phyloP scores from a whole-genome alignment of 2,888 invertebrate genomes.

The Zygaena filipendulae region DNA sequence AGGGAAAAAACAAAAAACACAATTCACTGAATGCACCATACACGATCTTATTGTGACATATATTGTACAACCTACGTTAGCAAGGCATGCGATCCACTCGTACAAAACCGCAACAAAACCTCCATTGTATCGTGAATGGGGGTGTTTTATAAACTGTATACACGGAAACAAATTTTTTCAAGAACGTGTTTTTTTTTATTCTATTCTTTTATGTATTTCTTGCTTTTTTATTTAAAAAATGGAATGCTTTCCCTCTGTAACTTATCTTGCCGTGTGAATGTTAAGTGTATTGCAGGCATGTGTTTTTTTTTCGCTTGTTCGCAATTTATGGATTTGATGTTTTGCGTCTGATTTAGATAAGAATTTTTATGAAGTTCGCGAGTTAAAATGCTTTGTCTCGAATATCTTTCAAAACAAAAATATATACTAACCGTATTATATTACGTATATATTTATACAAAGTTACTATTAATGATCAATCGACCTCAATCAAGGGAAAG shows the following conservation, averaged over 20 bases:
- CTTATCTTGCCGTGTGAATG: constrained; percentile 49
- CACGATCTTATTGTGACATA: constrained; percentile 39
- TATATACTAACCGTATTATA: too few relatives aligned
- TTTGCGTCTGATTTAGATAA: too few relatives aligned
- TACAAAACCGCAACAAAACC: constrained; percentile 44
- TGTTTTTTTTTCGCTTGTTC: too few relatives aligned
- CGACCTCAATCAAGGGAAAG: too few relatives aligned
- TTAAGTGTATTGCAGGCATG: constrained; percentile 50
- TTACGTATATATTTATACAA: too few relatives aligned
- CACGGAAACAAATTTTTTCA: constrained; percentile 57
- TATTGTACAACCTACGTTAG: too few relatives aligned
- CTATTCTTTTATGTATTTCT: too few relatives aligned
- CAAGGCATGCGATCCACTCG: constrained; percentile 35
- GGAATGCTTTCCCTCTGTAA: constrained; percentile 37
- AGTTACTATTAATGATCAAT: too few relatives aligned
- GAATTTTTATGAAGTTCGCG: too few relatives aligned
- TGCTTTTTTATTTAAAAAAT: constrained; percentile 29
- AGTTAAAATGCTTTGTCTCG: too few relatives aligned
- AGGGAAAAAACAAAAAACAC: constrained; percentile 52
- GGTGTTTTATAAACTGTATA: constrained; percentile 52
- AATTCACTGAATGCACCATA: constrained; percentile 58
- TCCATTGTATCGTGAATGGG: constrained; percentile 57
- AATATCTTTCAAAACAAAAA: too few relatives aligned
- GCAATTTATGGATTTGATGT: too few relatives aligned
- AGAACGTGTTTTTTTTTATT: constrained; percentile 48